A percentile compares a stretch with the other conserved stretches of the same genome.
These are phyloP conservation scores for Chrysochloris asiatica DNA, from an alignment of 2,113 vertebrate genomes.

Conservation along the genomic window DNA sequence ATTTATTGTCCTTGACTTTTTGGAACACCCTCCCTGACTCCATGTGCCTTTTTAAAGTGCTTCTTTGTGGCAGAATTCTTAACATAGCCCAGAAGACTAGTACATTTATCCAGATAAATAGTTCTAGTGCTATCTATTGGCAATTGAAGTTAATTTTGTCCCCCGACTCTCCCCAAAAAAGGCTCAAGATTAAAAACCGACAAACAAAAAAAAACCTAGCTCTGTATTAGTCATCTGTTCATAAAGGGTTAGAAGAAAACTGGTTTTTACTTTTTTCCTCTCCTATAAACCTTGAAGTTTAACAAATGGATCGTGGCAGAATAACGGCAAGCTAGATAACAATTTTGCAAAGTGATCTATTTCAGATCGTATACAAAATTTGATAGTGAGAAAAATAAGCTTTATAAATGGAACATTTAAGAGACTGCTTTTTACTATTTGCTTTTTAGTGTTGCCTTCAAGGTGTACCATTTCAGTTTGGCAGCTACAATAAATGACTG, in stretches of 20 bases:
- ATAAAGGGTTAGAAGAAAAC: constrained; percentile 67
- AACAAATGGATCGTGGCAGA: constrained; percentile 64
- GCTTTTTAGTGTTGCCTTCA: constrained; percentile 82
- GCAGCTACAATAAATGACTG: constrained; percentile 85
- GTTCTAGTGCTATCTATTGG: background rate
- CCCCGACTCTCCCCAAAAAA: background rate
- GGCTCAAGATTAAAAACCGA: constrained; percentile 52
- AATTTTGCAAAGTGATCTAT: constrained; percentile 83
- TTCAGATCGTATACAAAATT: constrained; percentile 79
- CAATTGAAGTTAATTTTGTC: constrained; percentile 3
- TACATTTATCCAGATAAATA: background rate
- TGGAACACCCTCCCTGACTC: background rate
- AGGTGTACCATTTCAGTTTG: constrained; percentile 83
- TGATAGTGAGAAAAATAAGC: constrained; percentile 81
- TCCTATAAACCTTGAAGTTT: constrained; percentile 70
- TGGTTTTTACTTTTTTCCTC: background rate
- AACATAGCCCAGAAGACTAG: constrained; percentile 19
- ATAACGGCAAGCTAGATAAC: constrained; percentile 70
- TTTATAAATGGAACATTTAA: constrained; percentile 85
- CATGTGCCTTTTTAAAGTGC: constrained; percentile 39
- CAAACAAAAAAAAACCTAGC: constrained; percentile 41
- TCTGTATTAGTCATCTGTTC: constrained; percentile 68
- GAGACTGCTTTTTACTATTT: constrained; percentile 79
- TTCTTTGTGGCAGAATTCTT: constrained; percentile 42
- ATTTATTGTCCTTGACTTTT: background rate